These are phyloP conservation scores for Campopleginae sp. DNA, from an alignment of 2,888 invertebrate species.

Conservation along the genomic window DNA sequence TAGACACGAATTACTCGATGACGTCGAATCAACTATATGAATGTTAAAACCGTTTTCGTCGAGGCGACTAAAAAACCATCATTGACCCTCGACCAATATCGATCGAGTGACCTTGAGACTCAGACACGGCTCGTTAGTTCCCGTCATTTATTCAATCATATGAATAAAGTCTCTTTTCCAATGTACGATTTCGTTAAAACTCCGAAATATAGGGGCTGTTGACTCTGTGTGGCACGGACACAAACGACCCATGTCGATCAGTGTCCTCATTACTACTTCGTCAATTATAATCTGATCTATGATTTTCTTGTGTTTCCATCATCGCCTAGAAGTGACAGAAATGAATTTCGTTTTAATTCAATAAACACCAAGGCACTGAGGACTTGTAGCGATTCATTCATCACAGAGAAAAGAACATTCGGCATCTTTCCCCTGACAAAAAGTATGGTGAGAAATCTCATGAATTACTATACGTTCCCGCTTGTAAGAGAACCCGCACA, in stretches of 20 bases:
- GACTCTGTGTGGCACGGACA: too few species aligned
- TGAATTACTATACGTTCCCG: slow-evolving; percentile 7
- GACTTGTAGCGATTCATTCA: background rate
- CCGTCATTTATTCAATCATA: too few species aligned
- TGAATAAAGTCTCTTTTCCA: too few species aligned
- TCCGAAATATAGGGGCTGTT: too few species aligned
- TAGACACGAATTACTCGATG: background rate
- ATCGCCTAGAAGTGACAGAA: background rate
- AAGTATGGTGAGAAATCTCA: background rate
- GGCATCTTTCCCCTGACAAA: slow-evolving; percentile 7
- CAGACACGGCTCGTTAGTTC: too few species aligned
- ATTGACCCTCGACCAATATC: too few species aligned
- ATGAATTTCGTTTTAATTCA: background rate
- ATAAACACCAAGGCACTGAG: background rate
- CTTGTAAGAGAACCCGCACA: slow-evolving; percentile 34
- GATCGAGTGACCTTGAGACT: too few species aligned
- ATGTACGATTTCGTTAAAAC: too few species aligned
- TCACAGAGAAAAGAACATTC: background rate
- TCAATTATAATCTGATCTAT: background rate
- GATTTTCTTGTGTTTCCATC: background rate
- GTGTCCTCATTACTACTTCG: background rate
- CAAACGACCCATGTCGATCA: background rate
- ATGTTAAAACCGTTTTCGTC: background rate
- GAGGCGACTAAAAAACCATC: too few species aligned
- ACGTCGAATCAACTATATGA: background rate